A percentile compares a stretch with the other conserved stretches of the same genome.
Conservation (phyloP, 2,797 vertebrate genomes). For the Vireo griseus region DNA sequence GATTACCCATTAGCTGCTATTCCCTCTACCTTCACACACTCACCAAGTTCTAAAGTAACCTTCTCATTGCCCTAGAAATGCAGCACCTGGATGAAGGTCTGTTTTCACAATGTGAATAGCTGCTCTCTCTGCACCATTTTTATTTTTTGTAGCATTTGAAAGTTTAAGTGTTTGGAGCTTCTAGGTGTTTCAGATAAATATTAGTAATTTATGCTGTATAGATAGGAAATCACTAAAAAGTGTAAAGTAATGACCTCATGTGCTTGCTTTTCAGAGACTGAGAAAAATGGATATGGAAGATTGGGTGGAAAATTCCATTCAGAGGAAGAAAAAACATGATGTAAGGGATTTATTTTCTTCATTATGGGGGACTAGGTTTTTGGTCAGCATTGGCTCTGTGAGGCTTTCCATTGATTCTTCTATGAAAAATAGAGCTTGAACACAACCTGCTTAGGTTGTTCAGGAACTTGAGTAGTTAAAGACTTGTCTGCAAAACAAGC, state of each 20-base stretch:
- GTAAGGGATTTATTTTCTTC: slow-evolving; percentile 15
- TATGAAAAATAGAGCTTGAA: not conserved
- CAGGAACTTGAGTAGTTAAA: not conserved
- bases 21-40: not conserved
- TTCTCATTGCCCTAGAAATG: not conserved
- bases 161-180: not conserved
- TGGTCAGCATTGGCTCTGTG: not conserved
- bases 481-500: not conserved
- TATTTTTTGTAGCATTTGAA: not conserved
- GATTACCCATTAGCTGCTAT: not conserved
- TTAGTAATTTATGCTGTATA: not conserved
- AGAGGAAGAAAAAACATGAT: not conserved
- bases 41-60: not conserved
- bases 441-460: not conserved
- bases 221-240: not conserved
- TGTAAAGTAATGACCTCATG: not conserved
- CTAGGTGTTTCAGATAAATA: not conserved
- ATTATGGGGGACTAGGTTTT: not conserved
- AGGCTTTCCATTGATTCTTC: not conserved
- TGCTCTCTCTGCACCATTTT: not conserved
- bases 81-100: not conserved
- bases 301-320: not conserved
- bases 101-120: not conserved
- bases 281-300: slow-evolving; percentile 36
- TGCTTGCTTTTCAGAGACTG: slow-evolving; percentile 44